Evolutionary conservation across 2,888 invertebrate species (phyloP), one percentile per base, ranked within the genome.

Genomic region (Papilio gigon): DNA sequence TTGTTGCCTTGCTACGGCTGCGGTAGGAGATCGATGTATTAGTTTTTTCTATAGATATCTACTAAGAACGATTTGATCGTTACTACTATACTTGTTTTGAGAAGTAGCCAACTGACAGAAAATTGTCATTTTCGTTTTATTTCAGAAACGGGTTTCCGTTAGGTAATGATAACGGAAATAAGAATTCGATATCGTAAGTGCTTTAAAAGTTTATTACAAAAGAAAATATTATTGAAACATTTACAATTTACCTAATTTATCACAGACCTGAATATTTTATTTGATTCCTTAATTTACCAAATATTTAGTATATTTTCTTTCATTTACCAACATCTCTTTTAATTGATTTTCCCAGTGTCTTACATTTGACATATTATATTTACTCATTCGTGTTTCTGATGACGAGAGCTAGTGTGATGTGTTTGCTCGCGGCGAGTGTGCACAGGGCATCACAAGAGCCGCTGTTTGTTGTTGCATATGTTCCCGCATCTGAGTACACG

Each of bases 341-440:
- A 20, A 37, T 60, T 67, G 5, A 67, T 35, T 59, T 85, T 1
- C 68, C 73, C 12, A 92, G 92, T 40, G 81, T 88, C 63, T 86
- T 93, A 64, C 93, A 94, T 74, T 87, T 93, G 11, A 74, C 93
- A 14, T 95, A 95, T 81, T 94, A 94, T 74, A 90, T 93, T 67
- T 94, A 89, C 77, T 95, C 95, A 0, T 94, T 95, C 74, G 86
- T 92, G 40, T 95, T 94, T 77, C 84, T 95, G 14, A 81, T 95
- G 56, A 77, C 89, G 2, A 88, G 95, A 69, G 93, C 94, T 0
- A 80, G 93, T 9, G 87, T 92, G 0, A 94, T 95, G 1, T 94
- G 94, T 0, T 75, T 94, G 67, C 73, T 82, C 20, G 94, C 94
- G 0, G 90, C 94, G 0, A 84, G 87, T 8, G 89, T 94, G 0